phyloP scores from a whole-genome alignment of 2,797 vertebrate genomes.

The Notolabrus celidotus region DNA sequence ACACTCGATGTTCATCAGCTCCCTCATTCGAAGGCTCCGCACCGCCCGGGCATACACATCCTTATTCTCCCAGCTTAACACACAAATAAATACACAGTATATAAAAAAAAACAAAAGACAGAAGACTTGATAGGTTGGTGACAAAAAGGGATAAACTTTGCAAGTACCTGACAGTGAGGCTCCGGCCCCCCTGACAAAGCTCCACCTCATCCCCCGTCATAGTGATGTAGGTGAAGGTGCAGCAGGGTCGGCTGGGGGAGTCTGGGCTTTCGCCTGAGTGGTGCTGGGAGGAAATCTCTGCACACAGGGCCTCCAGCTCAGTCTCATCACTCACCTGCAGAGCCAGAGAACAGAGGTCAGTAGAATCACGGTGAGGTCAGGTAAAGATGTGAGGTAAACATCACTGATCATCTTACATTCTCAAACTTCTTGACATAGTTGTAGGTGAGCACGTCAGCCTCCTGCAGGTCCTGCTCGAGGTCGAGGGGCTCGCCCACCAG shows the following conservation, averaged over 20 bases:
- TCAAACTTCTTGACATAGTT: conserved; percentile 97
- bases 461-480: conserved; percentile 92
- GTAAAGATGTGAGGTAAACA: background rate
- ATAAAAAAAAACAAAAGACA: background rate
- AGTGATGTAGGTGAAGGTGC: conserved; percentile 94
- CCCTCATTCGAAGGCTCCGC: conserved; percentile 90
- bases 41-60: conserved; percentile 91
- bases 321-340: conserved; percentile 91
- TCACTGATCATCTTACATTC: conserved; percentile 82
- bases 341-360: background rate
- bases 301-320: conserved; percentile 93
- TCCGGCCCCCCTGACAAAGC: conserved; percentile 91
- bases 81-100: conserved; percentile 15
- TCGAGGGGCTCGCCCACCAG: conserved; percentile 92
- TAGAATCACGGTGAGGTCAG: background rate
- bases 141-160: background rate
- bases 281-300: conserved; percentile 95
- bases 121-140: background rate
- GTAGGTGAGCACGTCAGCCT: conserved; percentile 95
- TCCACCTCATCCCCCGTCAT: conserved; percentile 97
- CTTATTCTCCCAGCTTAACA: conserved; percentile 95
- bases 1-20: conserved; percentile 93
- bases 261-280: conserved; percentile 94
- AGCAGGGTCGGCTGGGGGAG: conserved; percentile 93
- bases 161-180: conserved; percentile 90